Evolutionary conservation across 2,797 vertebrate species (phyloP).

Genomic region (Gallirallus australis): DNA sequence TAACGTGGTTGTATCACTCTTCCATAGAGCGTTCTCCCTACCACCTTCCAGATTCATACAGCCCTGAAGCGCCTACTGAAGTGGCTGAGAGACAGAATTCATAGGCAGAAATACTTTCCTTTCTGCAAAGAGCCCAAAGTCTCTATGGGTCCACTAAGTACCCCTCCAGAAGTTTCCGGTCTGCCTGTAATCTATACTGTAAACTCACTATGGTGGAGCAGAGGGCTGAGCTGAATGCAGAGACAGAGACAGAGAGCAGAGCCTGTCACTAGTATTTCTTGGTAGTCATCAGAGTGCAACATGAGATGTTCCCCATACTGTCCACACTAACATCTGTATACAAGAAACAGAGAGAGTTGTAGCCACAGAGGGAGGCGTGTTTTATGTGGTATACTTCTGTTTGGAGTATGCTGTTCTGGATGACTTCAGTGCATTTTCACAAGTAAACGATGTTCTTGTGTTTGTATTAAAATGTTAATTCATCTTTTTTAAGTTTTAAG

Average conservation of each 20-base stretch:
- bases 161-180: background rate
- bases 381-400: slow-evolving; percentile 52
- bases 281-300: background rate
- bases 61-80: background rate
- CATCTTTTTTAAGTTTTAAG: slow-evolving; percentile 56
- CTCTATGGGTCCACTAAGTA: background rate
- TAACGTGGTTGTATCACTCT: background rate
- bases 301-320: slow-evolving; percentile 8
- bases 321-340: slow-evolving; percentile 2
- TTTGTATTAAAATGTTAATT: slow-evolving; percentile 54
- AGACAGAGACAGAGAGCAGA: background rate
- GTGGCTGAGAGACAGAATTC: background rate
- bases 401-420: slow-evolving; percentile 43
- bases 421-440: slow-evolving; percentile 40
- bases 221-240: background rate
- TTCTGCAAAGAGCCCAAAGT: background rate
- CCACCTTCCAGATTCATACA: background rate
- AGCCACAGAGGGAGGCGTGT: background rate
- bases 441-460: slow-evolving; percentile 5
- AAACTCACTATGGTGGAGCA: background rate
- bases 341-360: slow-evolving; percentile 28
- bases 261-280: background rate
- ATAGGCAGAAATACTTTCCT: background rate
- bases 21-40: background rate
- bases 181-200: background rate